Percentiles rank a stretch among this genome's conserved stretches.
Conservation (phyloP, 2,888 invertebrate species). For the Agelastica alni region DNA sequence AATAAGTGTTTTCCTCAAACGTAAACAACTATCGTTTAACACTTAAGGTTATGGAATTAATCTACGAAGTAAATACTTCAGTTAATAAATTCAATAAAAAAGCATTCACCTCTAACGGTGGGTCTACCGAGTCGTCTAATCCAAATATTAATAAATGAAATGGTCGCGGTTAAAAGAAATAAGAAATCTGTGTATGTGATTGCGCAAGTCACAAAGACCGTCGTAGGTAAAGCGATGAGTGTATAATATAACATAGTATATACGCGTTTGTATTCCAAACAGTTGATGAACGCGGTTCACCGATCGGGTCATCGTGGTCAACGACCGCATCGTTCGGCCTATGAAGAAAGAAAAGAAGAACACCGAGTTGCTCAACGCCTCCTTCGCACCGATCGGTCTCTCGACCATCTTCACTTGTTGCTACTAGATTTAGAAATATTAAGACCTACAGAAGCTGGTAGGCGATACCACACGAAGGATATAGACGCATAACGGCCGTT, state of each 20-base stretch:
- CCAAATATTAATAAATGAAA: not conserved
- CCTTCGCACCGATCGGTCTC: slow-evolving; percentile 11
- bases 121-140: too few relatives aligned
- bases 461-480: not conserved
- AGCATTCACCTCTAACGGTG: too few relatives aligned
- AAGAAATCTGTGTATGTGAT: too few relatives aligned
- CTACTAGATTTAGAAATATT: slow-evolving; percentile 4
- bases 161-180: not conserved
- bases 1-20: not conserved
- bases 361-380: slow-evolving; percentile 10
- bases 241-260: too few relatives aligned
- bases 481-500: too few relatives aligned
- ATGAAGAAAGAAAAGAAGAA: slow-evolving; percentile 11
- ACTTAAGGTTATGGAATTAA: not conserved
- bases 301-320: slow-evolving; percentile 47
- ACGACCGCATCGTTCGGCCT: slow-evolving; percentile 37
- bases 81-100: too few relatives aligned
- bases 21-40: not conserved
- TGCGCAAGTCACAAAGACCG: too few relatives aligned
- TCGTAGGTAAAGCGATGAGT: not conserved
- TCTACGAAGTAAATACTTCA: too few relatives aligned
- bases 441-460: not conserved
- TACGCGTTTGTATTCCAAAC: not conserved
- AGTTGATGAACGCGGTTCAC: slow-evolving; percentile 44
- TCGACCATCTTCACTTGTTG: slow-evolving; percentile 15